These are phyloP conservation scores for Drosophila hamatofila DNA, from an alignment of 2,888 invertebrate genomes.

Conservation along the genomic window DNA sequence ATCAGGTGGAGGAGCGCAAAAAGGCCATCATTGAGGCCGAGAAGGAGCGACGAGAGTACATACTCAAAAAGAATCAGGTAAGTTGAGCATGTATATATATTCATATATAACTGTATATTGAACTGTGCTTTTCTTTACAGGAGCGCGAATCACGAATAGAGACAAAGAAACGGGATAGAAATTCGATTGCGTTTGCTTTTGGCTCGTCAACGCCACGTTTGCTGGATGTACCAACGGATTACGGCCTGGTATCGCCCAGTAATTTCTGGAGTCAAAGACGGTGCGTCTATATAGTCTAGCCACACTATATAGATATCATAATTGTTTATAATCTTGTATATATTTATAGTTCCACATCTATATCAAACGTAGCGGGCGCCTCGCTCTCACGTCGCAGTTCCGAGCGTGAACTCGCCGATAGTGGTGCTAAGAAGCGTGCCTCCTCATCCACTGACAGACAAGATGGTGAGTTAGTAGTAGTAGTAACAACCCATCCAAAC, in stretches of 20 bases:
- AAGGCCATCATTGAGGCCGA: constrained; percentile 95
- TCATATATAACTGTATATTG: neutral
- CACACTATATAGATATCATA: neutral
- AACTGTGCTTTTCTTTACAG: constrained; percentile 56
- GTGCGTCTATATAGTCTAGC: constrained; percentile 64
- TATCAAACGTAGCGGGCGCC: constrained; percentile 94
- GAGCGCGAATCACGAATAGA: constrained; percentile 93
- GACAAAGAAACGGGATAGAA: constrained; percentile 91
- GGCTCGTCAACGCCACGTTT: constrained; percentile 96
- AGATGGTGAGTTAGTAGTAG: constrained; percentile 86
- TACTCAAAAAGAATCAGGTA: constrained; percentile 92
- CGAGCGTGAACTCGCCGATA: constrained; percentile 91
- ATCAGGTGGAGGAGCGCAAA: constrained; percentile 94
- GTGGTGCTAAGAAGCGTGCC: constrained; percentile 90
- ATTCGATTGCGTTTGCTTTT: constrained; percentile 93
- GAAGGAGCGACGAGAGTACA: constrained; percentile 93
- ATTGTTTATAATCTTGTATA: neutral
- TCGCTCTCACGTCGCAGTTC: constrained; percentile 93
- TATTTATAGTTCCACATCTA: constrained; percentile 91
- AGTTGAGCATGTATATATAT: neutral
- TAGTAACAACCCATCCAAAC: neutral
- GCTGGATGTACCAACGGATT: constrained; percentile 91
- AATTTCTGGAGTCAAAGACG: constrained; percentile 93
- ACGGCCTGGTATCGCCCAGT: constrained; percentile 86
- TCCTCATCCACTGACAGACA: constrained; percentile 90